These are phyloP conservation scores for Hartigia nigra DNA, from an alignment of 2,888 invertebrate species.

Conservation along the genomic window DNA sequence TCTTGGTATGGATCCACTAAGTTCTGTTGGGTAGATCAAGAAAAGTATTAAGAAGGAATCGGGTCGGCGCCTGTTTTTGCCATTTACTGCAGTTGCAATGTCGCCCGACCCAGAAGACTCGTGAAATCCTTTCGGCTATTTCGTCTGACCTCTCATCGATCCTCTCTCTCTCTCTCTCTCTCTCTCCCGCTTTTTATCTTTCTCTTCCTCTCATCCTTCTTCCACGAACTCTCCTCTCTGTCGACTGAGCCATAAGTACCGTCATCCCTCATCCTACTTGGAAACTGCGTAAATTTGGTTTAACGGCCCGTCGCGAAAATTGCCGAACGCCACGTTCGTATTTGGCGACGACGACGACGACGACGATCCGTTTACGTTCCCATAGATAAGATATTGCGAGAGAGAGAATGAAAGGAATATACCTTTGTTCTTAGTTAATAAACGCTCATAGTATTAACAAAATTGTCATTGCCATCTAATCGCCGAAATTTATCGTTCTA, in stretches of 20 bases:
- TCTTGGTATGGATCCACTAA: background rate
- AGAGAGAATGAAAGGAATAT: background rate
- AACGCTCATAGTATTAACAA: background rate
- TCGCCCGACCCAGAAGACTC: background rate
- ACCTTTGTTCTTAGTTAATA: background rate
- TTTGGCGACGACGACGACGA: background rate
- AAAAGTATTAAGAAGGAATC: background rate
- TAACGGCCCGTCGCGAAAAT: background rate
- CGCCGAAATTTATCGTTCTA: background rate
- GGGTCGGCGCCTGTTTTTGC: background rate
- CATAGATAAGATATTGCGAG: background rate
- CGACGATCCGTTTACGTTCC: background rate
- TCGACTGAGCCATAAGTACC: background rate
- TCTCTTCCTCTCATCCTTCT: constrained; percentile 11
- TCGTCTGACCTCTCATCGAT: background rate
- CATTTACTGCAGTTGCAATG: background rate
- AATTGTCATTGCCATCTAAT: background rate
- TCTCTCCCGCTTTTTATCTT: constrained; percentile 24
- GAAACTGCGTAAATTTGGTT: background rate
- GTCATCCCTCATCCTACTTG: background rate
- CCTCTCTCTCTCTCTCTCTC: constrained; percentile 4
- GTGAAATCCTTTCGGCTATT: background rate
- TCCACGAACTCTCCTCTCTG: constrained; percentile 13
- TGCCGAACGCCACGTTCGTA: background rate
- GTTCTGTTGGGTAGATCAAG: background rate